phyloP scores from a whole-genome alignment of 2,888 invertebrate species.

The Chironomus riparius region DNA sequence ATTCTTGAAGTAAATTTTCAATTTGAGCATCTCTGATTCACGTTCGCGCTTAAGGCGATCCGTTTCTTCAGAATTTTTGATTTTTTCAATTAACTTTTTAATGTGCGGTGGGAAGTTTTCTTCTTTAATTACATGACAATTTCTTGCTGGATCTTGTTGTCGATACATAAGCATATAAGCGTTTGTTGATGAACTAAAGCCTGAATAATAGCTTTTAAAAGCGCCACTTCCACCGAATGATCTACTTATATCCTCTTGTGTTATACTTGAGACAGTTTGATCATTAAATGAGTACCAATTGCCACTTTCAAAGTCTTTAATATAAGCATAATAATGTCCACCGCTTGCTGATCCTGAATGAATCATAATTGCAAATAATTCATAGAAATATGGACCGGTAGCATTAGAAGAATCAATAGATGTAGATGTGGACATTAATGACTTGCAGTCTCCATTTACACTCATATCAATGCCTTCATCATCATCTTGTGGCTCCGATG shows the following conservation, averaged over 20 bases:
- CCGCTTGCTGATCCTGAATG: constrained; percentile 85
- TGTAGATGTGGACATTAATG: constrained; percentile 34
- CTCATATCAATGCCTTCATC: constrained; percentile 62
- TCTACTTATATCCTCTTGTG: constrained; percentile 69
- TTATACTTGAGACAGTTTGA: constrained; percentile 68
- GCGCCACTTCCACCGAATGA: constrained; percentile 75
- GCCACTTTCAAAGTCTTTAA: constrained; percentile 65
- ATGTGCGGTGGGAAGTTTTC: constrained; percentile 71
- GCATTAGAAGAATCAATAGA: constrained; percentile 33
- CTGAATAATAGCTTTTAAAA: constrained; percentile 57
- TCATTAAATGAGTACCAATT: constrained; percentile 87
- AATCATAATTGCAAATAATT: constrained; percentile 85
- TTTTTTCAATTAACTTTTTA: constrained; percentile 51
- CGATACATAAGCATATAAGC: constrained; percentile 89
- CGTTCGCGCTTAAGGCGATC: constrained; percentile 50
- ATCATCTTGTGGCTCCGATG: constrained; percentile 46
- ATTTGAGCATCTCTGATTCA: constrained; percentile 52
- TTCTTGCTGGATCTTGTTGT: constrained; percentile 56
- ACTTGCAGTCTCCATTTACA: constrained; percentile 43
- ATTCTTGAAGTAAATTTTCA: constrained; percentile 56
- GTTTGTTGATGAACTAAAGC: constrained; percentile 72
- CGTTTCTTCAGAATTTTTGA: constrained; percentile 57
- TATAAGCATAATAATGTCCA: constrained; percentile 87
- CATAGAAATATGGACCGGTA: constrained; percentile 67
- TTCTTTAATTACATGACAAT: constrained; percentile 52